Evolutionary conservation across 2,888 invertebrate species (phyloP).

Genomic region (Dermolepida albohirtum): DNA sequence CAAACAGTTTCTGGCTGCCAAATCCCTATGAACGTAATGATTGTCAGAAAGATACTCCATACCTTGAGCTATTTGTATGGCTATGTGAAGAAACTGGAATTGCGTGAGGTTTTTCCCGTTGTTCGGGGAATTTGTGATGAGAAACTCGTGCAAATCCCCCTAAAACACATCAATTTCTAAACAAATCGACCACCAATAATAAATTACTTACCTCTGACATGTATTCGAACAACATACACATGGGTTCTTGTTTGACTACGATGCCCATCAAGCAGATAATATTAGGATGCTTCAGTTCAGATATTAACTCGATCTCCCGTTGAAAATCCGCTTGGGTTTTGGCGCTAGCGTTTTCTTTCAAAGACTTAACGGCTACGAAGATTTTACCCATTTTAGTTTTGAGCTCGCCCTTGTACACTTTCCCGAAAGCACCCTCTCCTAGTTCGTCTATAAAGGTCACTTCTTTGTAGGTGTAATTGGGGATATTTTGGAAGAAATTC

Average conservation of each 20-base stretch:
- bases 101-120: slow-evolving; percentile 83
- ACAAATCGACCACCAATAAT: background rate
- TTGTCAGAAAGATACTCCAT: slow-evolving; percentile 91
- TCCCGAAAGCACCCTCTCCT: slow-evolving; percentile 96
- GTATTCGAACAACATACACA: slow-evolving; percentile 97
- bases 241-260: slow-evolving; percentile 87
- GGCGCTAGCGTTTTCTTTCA: slow-evolving; percentile 92
- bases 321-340: slow-evolving; percentile 94
- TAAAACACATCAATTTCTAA: slow-evolving; percentile 62
- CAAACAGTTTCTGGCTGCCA: slow-evolving; percentile 96
- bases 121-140: slow-evolving; percentile 90
- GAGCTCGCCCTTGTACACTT: slow-evolving; percentile 95
- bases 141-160: slow-evolving; percentile 96
- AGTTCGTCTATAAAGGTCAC: slow-evolving; percentile 90
- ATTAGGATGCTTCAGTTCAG: slow-evolving; percentile 94
- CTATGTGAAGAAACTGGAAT: slow-evolving; percentile 89
- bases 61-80: slow-evolving; percentile 85
- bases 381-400: slow-evolving; percentile 76
- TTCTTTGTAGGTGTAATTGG: slow-evolving; percentile 88
- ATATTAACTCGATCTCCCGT: slow-evolving; percentile 94
- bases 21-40: slow-evolving; percentile 96
- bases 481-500: slow-evolving; percentile 70
- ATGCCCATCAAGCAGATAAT: slow-evolving; percentile 96
- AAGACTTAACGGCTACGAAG: slow-evolving; percentile 92
- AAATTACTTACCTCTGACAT: slow-evolving; percentile 77